phyloP scores from a whole-genome alignment of 2,113 vertebrate species.

The Sterna hirundo region DNA sequence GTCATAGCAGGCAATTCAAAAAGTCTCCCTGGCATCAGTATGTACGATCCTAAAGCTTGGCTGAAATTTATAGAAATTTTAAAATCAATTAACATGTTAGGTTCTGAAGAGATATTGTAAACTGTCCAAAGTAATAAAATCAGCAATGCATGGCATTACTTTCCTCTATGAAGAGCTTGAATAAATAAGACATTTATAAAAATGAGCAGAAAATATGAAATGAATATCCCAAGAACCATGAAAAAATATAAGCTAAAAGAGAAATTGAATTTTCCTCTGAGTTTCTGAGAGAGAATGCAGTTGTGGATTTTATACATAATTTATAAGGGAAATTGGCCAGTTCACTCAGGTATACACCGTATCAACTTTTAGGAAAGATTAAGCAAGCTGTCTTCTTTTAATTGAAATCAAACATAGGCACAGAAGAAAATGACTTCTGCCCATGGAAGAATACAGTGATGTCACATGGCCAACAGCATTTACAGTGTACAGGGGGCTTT shows the following conservation, averaged over 20 bases:
- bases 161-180: slow-evolving; percentile 74
- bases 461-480: slow-evolving; percentile 43
- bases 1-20: not conserved
- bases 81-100: slow-evolving; percentile 77
- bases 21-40: not conserved
- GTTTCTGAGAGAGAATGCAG: slow-evolving; percentile 61
- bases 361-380: slow-evolving; percentile 79
- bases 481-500: slow-evolving; percentile 16
- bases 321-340: slow-evolving; percentile 79
- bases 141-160: slow-evolving; percentile 77
- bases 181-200: slow-evolving; percentile 82
- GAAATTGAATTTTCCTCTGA: slow-evolving; percentile 79
- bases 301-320: slow-evolving; percentile 80
- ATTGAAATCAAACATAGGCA: slow-evolving; percentile 78
- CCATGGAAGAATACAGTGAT: not conserved
- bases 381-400: slow-evolving; percentile 76
- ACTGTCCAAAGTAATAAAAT: slow-evolving; percentile 78
- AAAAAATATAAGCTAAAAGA: slow-evolving; percentile 70
- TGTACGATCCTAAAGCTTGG: slow-evolving; percentile 18
- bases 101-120: slow-evolving; percentile 73
- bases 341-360: slow-evolving; percentile 76
- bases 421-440: slow-evolving; percentile 69
- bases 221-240: slow-evolving; percentile 79
- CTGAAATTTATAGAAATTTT: slow-evolving; percentile 71
- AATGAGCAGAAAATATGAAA: slow-evolving; percentile 77